phyloP scores from a whole-genome alignment of 1,140 invertebrate genomes.

The Lepidotrigona ventralis region DNA sequence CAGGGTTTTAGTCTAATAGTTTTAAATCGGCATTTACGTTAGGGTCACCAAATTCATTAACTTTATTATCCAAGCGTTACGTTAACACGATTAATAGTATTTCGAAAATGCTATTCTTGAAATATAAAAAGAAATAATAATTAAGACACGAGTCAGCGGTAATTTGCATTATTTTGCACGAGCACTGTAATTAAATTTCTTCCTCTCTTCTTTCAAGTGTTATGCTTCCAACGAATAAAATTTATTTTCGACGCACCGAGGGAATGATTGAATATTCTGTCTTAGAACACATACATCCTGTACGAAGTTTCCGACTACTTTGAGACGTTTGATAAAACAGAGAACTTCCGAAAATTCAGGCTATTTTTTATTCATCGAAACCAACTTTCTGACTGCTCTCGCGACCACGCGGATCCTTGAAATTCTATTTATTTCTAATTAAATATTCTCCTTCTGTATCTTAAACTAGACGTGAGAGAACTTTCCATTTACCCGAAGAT shows the following conservation, averaged over 20 bases:
- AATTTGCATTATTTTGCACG: not conserved
- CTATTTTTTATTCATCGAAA: not conserved
- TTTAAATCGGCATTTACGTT: slow-evolving; percentile 89
- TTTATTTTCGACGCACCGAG: not conserved
- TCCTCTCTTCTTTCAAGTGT: too few relatives aligned
- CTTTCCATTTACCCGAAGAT: not conserved
- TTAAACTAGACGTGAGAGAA: not conserved
- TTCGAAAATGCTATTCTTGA: not conserved
- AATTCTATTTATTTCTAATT: not conserved
- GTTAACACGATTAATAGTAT: not conserved
- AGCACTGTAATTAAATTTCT: too few relatives aligned
- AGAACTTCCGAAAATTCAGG: not conserved
- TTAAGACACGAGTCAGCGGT: not conserved
- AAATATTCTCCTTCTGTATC: not conserved
- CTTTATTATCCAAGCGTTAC: slow-evolving; percentile 79
- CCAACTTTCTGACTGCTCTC: too few relatives aligned
- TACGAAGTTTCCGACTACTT: not conserved
- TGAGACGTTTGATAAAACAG: not conserved
- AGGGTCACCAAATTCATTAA: slow-evolving; percentile 84
- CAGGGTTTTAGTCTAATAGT: too few relatives aligned
- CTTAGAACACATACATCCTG: not conserved
- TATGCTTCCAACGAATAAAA: not conserved
- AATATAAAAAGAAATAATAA: not conserved
- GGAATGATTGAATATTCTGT: not conserved
- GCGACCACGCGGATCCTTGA: not conserved